phyloP scores from a whole-genome alignment of 2,113 vertebrate genomes.

The Tympanuchus pallidicinctus region DNA sequence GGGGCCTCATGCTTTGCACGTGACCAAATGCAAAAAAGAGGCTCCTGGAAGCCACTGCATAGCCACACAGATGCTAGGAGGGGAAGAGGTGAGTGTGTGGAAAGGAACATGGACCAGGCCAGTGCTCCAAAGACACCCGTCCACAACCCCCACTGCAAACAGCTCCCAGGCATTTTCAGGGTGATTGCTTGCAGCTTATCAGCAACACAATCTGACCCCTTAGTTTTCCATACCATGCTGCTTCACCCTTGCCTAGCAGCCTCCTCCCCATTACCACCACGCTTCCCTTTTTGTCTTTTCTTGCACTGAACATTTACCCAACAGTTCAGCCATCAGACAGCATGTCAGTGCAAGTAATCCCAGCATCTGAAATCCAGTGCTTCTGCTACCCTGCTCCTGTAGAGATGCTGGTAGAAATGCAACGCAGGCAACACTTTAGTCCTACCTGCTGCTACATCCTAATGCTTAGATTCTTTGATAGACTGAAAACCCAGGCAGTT shows the following conservation, averaged over 20 bases:
- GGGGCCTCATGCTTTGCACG: background rate
- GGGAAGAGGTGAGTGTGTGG: background rate
- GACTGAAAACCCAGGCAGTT: background rate
- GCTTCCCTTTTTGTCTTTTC: background rate
- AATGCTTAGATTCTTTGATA: background rate
- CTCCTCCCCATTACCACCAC: background rate
- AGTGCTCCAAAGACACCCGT: background rate
- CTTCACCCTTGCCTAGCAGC: background rate
- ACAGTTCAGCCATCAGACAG: background rate
- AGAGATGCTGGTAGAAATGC: background rate
- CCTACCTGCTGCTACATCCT: background rate
- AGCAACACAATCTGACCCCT: background rate
- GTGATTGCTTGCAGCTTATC: fast-evolving
- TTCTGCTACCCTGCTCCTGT: fast-evolving
- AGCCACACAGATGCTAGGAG: background rate
- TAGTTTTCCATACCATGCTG: fast-evolving
- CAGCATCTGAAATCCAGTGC: background rate
- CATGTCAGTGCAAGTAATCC: background rate
- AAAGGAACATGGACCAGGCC: background rate
- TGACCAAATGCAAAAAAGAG: background rate
- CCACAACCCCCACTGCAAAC: background rate
- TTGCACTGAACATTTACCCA: background rate
- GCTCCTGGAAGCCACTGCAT: background rate
- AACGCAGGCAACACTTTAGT: background rate
- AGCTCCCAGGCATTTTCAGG: background rate